These are phyloP conservation scores for Tenebrio molitor DNA, from an alignment of 1,140 invertebrate species.

Conservation along the genomic window DNA sequence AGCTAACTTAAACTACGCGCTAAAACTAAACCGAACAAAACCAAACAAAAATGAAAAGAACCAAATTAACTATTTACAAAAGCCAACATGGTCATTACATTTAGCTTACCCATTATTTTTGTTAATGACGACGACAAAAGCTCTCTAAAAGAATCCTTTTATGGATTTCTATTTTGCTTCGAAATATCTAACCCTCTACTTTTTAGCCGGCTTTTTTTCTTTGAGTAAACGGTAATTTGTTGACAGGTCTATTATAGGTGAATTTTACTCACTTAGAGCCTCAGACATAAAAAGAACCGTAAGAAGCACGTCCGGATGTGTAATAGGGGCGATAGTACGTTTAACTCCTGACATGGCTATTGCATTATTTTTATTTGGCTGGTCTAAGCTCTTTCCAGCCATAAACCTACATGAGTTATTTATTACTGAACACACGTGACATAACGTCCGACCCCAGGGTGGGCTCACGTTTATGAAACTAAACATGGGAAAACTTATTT, in stretches of 20 bases:
- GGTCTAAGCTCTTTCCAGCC: constrained; percentile 48
- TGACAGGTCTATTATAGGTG: constrained; percentile 32
- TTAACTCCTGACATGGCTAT: constrained; percentile 52
- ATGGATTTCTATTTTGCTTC: no score
- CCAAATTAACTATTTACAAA: no score
- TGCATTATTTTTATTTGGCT: constrained; percentile 58
- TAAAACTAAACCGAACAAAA: no score
- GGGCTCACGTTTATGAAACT: constrained; percentile 41
- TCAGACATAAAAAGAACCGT: constrained; percentile 35
- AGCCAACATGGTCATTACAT: no score
- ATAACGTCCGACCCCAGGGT: constrained; percentile 46
- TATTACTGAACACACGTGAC: constrained; percentile 57
- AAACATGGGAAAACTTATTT: constrained; percentile 52
- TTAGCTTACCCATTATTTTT: no score
- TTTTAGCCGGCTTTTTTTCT: constrained; percentile 47
- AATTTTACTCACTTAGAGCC: constrained; percentile 20
- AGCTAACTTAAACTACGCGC: no score
- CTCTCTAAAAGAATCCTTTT: no score
- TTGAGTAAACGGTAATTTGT: constrained; percentile 28
- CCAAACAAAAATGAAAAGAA: no score
- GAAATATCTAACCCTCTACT: no score
- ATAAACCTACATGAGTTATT: constrained; percentile 58
- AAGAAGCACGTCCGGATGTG: constrained; percentile 39
- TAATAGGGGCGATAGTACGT: constrained; percentile 42
- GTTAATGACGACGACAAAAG: no score